phyloP scores from a whole-genome alignment of 2,888 invertebrate species.

The Cosmia pyralina region DNA sequence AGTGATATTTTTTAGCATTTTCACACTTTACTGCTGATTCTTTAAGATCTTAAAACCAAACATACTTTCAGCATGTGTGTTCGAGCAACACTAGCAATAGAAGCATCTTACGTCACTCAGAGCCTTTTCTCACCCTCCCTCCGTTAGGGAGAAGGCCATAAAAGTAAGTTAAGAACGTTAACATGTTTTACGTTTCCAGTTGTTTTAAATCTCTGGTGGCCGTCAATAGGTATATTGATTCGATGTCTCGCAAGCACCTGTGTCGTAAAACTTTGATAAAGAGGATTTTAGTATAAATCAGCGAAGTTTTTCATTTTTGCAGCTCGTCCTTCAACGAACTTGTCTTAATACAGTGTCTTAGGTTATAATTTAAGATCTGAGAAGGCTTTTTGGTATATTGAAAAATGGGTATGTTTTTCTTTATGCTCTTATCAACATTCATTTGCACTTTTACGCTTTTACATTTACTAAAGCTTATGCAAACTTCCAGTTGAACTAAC shows the following conservation, averaged over 20 bases:
- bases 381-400: slow-evolving; percentile 1
- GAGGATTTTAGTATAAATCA: slow-evolving; percentile 74
- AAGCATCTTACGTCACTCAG: neutral
- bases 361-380: neutral
- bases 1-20: neutral
- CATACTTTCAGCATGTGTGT: neutral
- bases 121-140: neutral
- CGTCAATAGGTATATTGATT: slow-evolving; percentile 69
- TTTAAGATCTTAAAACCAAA: neutral
- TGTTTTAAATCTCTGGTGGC: slow-evolving; percentile 52
- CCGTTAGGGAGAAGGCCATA: slow-evolving; percentile 24
- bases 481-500: no score
- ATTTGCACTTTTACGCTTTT: neutral
- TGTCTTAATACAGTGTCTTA: slow-evolving; percentile 16
- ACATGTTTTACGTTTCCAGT: slow-evolving; percentile 52
- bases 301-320: slow-evolving; percentile 56
- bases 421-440: no score
- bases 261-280: slow-evolving; percentile 74
- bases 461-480: neutral
- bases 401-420: neutral
- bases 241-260: slow-evolving; percentile 71
- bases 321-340: slow-evolving; percentile 14
- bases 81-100: neutral
- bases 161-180: slow-evolving; percentile 40
- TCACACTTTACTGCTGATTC: neutral